Conservation (phyloP, 2,797 vertebrate genomes). For the Sebastolobus altivelis region DNA sequence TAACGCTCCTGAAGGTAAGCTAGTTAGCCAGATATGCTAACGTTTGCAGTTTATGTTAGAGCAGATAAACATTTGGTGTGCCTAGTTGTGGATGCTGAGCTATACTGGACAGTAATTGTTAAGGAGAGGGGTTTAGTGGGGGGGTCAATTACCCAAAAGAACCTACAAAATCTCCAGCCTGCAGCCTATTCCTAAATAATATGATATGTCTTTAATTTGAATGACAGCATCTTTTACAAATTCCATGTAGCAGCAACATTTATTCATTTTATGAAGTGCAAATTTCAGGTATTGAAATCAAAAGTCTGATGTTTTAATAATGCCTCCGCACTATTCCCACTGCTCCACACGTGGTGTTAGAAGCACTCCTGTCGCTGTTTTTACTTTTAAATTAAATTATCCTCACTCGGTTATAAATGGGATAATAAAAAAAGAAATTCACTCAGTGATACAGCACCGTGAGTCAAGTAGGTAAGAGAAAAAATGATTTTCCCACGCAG, state of each 20-base stretch:
- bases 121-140: neutral
- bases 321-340: conserved; percentile 15
- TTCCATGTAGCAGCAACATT: conserved; percentile 5
- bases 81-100: neutral
- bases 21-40: too few species aligned
- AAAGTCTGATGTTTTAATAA: conserved; percentile 46
- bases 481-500: neutral
- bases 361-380: conserved; percentile 13
- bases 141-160: neutral
- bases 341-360: neutral
- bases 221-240: conserved; percentile 17
- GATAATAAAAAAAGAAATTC: conserved; percentile 5
- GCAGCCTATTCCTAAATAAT: neutral
- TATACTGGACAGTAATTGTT: neutral
- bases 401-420: conserved; percentile 24
- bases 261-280: conserved; percentile 25
- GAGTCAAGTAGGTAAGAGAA: neutral
- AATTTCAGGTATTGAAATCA: conserved; percentile 33
- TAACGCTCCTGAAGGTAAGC: neutral
- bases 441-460: neutral
- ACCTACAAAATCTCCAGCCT: conserved; percentile 3
- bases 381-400: conserved; percentile 51
- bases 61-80: neutral
- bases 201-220: conserved; percentile 30
- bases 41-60: neutral